phyloP scores from a whole-genome alignment of 2,888 invertebrate species.

The Ormyrus nitidulus region DNA sequence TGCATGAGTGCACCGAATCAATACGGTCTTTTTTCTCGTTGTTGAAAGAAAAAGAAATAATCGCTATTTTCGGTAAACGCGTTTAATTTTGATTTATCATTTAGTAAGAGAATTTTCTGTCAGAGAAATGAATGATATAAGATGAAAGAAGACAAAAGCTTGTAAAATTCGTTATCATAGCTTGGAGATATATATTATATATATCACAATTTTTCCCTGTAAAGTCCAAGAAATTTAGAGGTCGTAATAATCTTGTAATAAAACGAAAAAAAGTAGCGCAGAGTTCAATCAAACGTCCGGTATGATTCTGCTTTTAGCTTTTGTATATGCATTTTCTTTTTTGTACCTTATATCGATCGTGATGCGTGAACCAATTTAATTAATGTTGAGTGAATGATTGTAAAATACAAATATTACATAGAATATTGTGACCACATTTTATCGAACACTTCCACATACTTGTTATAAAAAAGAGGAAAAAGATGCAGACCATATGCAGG shows the following conservation, averaged over 20 bases:
- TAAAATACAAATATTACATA: conserved; percentile 51
- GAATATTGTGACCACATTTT: conserved; percentile 45
- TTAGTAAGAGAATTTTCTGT: conserved; percentile 21
- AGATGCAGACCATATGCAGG: conserved; percentile 29
- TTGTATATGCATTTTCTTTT: conserved; percentile 58
- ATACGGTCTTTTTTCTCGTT: conserved; percentile 40
- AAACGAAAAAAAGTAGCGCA: conserved; percentile 39
- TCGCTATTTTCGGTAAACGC: conserved; percentile 40
- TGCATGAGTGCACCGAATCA: conserved; percentile 32
- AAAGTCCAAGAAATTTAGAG: conserved; percentile 39
- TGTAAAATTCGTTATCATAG: conserved; percentile 45
- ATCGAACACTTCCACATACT: conserved; percentile 55
- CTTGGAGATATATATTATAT: conserved; percentile 41
- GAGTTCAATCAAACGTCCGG: conserved; percentile 39
- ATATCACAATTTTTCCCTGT: conserved; percentile 13
- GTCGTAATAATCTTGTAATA: conserved; percentile 42
- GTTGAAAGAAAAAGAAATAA: conserved; percentile 37
- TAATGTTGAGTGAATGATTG: conserved; percentile 43
- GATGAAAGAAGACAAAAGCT: conserved; percentile 22
- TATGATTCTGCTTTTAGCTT: conserved; percentile 55
- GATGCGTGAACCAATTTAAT: conserved; percentile 29
- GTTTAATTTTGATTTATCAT: conserved; percentile 31
- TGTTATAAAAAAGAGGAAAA: conserved; percentile 46
- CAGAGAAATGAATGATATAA: conserved; percentile 23
- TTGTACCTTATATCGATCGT: conserved; percentile 44